A percentile compares a stretch with the other conserved stretches of the same genome.
Conservation (phyloP, 2,888 invertebrate genomes). For the Thumatha senex region DNA sequence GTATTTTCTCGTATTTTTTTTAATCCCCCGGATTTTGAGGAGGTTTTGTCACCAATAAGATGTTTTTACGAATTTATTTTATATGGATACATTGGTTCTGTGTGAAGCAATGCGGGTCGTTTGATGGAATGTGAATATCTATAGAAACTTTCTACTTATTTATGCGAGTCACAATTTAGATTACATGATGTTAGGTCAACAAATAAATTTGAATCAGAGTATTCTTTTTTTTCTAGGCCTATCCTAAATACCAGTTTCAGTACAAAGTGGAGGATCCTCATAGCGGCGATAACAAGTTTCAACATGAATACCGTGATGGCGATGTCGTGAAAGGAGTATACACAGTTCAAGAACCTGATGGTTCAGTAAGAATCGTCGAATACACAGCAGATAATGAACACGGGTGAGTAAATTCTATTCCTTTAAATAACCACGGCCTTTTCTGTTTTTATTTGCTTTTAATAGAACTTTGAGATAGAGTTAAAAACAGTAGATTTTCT, state of each 20-base stretch:
- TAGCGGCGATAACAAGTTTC: constrained; percentile 85
- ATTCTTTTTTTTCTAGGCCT: constrained; percentile 63
- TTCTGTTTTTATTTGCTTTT: no score
- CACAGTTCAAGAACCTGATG: constrained; percentile 83
- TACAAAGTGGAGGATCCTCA: constrained; percentile 85
- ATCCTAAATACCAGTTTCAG: constrained; percentile 84
- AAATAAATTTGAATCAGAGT: constrained; percentile 19
- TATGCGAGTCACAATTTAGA: constrained; percentile 52
- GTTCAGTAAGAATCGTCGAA: constrained; percentile 84
- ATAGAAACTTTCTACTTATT: constrained; percentile 67
- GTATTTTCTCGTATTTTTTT: no score
- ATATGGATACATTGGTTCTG: no score
- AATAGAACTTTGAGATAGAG: no score
- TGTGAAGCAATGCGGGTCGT: no score
- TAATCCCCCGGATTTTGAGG: no score
- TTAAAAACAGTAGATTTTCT: no score
- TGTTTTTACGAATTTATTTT: no score
- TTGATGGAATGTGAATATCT: no score
- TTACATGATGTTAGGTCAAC: constrained; percentile 42
- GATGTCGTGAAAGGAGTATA: constrained; percentile 86
- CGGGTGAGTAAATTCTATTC: constrained; percentile 61
- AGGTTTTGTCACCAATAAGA: no score
- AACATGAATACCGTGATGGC: constrained; percentile 84
- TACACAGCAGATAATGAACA: constrained; percentile 83
- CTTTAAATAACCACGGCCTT: no score